Evolutionary conservation across 2,888 invertebrate species (phyloP).

Genomic region (Villa cingulata): DNA sequence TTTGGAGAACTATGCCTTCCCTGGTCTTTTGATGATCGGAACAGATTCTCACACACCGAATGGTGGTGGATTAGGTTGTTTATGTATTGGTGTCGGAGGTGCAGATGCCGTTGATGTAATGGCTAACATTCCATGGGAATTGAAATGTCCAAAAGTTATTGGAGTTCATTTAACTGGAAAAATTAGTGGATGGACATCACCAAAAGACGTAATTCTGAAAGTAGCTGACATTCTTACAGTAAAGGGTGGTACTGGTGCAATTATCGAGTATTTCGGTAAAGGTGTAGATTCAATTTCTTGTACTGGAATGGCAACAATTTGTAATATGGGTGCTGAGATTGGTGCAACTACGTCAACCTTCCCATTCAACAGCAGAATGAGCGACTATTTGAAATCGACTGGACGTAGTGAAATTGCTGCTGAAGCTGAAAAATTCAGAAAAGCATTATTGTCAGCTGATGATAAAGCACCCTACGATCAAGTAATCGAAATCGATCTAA

Average conservation of each 20-base stretch:
- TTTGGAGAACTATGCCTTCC: slow-evolving; percentile 98
- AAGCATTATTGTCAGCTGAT: slow-evolving; percentile 64
- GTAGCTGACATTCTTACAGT: slow-evolving; percentile 94
- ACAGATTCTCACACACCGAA: slow-evolving; percentile 99
- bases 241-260: slow-evolving; percentile 98
- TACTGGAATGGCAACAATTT: slow-evolving; percentile 99
- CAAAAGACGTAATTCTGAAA: slow-evolving; percentile 96
- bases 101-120: slow-evolving; percentile 99
- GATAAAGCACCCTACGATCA: slow-evolving; percentile 77
- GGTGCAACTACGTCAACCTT: slow-evolving; percentile 97
- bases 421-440: slow-evolving; percentile 56
- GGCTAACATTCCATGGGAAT: slow-evolving; percentile 98
- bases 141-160: slow-evolving; percentile 98
- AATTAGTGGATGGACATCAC: slow-evolving; percentile 94
- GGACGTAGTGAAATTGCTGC: slow-evolving; percentile 55
- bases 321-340: slow-evolving; percentile 99
- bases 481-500: slow-evolving; percentile 80
- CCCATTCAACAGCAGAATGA: slow-evolving; percentile 94
- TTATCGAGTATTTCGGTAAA: slow-evolving; percentile 95
- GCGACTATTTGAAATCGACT: slow-evolving; percentile 81
- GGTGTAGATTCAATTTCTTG: slow-evolving; percentile 99
- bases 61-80: slow-evolving; percentile 92
- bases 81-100: slow-evolving; percentile 98
- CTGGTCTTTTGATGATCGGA: slow-evolving; percentile 94
- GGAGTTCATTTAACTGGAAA: slow-evolving; percentile 92